Conservation (phyloP, 2,888 invertebrate genomes). For the Perithous albicinctus region DNA sequence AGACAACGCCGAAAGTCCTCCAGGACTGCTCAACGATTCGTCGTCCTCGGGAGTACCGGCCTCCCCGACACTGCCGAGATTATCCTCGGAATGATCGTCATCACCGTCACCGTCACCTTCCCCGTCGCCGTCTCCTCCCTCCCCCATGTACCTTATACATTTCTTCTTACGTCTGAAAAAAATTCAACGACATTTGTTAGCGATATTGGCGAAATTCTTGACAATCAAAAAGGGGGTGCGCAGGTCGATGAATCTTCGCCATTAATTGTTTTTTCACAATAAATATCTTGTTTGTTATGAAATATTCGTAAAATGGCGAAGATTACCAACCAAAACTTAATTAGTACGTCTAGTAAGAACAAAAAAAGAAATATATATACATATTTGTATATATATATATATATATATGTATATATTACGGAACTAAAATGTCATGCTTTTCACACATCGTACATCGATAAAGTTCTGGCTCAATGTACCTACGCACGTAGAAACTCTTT, state of each 20-base stretch:
- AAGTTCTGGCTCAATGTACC: constrained; percentile 55
- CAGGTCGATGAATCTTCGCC: constrained; percentile 12
- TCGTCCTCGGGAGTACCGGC: constrained; percentile 87
- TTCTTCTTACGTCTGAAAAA: constrained; percentile 97
- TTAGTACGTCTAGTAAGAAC: constrained; percentile 64
- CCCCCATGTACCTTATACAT: constrained; percentile 98
- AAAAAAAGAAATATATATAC: constrained; percentile 23
- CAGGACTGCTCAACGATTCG: constrained; percentile 86
- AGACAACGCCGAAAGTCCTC: constrained; percentile 89
- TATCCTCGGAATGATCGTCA: constrained; percentile 89
- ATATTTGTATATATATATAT: constrained; percentile 37
- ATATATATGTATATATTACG: constrained; percentile 51
- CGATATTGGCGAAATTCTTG: background rate
- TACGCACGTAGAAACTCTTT: constrained; percentile 66
- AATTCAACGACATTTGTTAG: constrained; percentile 24
- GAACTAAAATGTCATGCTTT: constrained; percentile 66
- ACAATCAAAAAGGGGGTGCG: constrained; percentile 20
- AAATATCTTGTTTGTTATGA: background rate
- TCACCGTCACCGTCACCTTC: constrained; percentile 88
- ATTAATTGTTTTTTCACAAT: background rate
- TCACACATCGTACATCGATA: constrained; percentile 66
- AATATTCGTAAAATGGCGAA: background rate
- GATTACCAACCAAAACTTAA: constrained; percentile 37
- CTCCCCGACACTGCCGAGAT: constrained; percentile 92
- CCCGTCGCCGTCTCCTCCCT: constrained; percentile 88